A percentile compares a stretch with the other conserved stretches of the same genome.
Conservation (phyloP, 1,140 invertebrate genomes). For the Trissolcus basalis region DNA sequence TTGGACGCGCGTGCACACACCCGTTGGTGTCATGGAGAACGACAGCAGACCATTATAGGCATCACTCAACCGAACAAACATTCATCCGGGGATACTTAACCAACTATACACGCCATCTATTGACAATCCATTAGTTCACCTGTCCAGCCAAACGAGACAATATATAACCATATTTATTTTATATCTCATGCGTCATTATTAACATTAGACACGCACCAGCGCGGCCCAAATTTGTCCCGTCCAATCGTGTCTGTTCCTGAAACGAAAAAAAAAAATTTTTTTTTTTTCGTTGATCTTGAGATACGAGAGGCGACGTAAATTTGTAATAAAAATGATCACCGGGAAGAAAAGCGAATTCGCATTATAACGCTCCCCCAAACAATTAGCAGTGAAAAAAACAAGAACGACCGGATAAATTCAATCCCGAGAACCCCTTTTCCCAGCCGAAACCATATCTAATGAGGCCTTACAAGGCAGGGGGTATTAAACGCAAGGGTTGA, state of each 20-base stretch:
- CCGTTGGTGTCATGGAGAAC: slow-evolving; percentile 46
- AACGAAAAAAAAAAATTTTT: no score
- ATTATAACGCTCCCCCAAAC: slow-evolving; percentile 25
- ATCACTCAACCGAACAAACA: slow-evolving; percentile 53
- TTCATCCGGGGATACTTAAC: slow-evolving; percentile 43
- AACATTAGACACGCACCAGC: slow-evolving; percentile 9
- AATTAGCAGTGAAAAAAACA: slow-evolving; percentile 24
- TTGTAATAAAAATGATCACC: no score
- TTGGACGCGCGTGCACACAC: slow-evolving; percentile 42
- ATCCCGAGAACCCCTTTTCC: slow-evolving; percentile 41
- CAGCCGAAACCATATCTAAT: slow-evolving; percentile 49
- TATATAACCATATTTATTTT: slow-evolving; percentile 52
- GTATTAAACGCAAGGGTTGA: slow-evolving; percentile 41
- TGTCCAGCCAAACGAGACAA: slow-evolving; percentile 49
- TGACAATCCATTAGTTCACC: slow-evolving; percentile 66
- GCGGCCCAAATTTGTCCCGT: no score
- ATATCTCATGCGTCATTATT: slow-evolving; percentile 34
- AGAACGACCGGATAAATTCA: slow-evolving; percentile 33
- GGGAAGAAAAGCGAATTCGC: slow-evolving; percentile 11
- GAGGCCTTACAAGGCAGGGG: slow-evolving; percentile 36
- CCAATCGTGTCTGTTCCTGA: no score
- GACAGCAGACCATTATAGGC: slow-evolving; percentile 53
- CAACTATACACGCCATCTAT: slow-evolving; percentile 60
- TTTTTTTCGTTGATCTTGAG: no score
- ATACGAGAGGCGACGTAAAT: no score